A percentile compares a stretch with the other conserved stretches of the same genome.
Conservation (phyloP, 2,113 vertebrate species). For the Dromaius novaehollandiae region DNA sequence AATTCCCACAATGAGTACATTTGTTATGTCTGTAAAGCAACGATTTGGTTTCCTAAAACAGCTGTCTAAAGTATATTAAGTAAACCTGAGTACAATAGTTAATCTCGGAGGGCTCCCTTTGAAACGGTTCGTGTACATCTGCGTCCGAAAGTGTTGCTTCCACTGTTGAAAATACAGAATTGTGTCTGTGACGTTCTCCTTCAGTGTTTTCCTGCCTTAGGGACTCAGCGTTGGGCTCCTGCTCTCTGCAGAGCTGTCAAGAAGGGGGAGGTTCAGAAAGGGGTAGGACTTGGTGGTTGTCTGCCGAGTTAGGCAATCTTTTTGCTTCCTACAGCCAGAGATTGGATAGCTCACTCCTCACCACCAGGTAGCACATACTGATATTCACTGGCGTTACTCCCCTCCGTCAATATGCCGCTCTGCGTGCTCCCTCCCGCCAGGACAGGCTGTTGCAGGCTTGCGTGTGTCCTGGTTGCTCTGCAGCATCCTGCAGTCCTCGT, state of each 20-base stretch:
- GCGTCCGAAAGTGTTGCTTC: not conserved
- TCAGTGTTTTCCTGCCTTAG: not conserved
- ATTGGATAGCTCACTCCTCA: not conserved
- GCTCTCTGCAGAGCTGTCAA: not conserved
- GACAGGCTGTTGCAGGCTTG: not conserved
- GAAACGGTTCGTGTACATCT: not conserved
- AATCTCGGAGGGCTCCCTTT: slow-evolving; percentile 8
- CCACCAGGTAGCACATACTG: not conserved
- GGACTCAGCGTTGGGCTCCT: not conserved
- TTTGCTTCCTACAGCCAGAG: not conserved
- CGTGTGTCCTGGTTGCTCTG: not conserved
- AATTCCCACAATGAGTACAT: not conserved
- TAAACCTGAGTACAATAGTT: slow-evolving; percentile 12
- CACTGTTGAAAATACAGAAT: not conserved
- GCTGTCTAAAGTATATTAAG: not conserved
- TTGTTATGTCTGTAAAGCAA: slow-evolving; percentile 49
- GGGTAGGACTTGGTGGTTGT: not conserved
- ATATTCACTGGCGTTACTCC: not conserved
- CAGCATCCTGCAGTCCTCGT: not conserved
- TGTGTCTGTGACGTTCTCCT: not conserved
- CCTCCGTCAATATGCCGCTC: not conserved
- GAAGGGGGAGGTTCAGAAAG: not conserved
- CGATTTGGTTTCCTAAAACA: slow-evolving; percentile 16
- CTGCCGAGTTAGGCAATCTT: not conserved
- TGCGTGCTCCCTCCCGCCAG: too few species aligned